Evolutionary conservation across 2,888 invertebrate species (phyloP).

Genomic region (Salpingus planirostris): DNA sequence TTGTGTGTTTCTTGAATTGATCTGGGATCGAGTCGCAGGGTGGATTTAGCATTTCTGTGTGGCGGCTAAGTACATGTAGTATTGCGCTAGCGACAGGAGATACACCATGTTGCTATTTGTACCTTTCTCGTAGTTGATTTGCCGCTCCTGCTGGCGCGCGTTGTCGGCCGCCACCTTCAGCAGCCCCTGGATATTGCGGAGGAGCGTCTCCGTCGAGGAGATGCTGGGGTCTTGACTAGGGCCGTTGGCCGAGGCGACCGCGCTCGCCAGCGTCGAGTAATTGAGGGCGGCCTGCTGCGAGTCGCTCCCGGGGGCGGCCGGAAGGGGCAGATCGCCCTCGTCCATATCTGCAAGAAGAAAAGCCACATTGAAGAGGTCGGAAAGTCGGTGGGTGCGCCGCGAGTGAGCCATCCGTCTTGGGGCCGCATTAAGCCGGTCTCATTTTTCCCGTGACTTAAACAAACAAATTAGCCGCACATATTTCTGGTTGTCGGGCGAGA

Average conservation of each 20-base stretch:
- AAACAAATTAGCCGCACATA: slow-evolving; percentile 37
- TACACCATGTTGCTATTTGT: slow-evolving; percentile 46
- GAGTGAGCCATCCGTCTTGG: no score
- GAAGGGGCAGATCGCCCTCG: slow-evolving; percentile 61
- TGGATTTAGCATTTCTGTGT: slow-evolving; percentile 38
- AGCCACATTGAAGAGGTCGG: no score
- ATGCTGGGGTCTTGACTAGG: slow-evolving; percentile 49
- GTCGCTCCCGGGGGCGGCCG: slow-evolving; percentile 46
- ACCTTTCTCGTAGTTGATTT: slow-evolving; percentile 97
- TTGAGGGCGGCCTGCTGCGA: slow-evolving; percentile 67
- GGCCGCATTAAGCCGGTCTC: slow-evolving; percentile 28
- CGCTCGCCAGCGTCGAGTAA: slow-evolving; percentile 67
- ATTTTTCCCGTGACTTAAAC: slow-evolving; percentile 33
- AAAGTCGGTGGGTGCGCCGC: no score
- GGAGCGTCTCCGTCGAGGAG: slow-evolving; percentile 86
- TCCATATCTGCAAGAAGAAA: slow-evolving; percentile 56
- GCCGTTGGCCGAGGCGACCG: slow-evolving; percentile 50
- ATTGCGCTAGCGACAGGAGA: slow-evolving; percentile 42
- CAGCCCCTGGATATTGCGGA: slow-evolving; percentile 91
- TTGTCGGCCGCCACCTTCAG: slow-evolving; percentile 97
- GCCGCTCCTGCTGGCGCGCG: slow-evolving; percentile 90
- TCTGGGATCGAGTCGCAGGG: no score
- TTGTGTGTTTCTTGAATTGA: no score
- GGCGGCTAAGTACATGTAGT: slow-evolving; percentile 43
- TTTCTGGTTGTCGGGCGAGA: slow-evolving; percentile 26